These are phyloP conservation scores for Motacilla alba DNA, from an alignment of 2,113 vertebrate species.

Conservation along the genomic window DNA sequence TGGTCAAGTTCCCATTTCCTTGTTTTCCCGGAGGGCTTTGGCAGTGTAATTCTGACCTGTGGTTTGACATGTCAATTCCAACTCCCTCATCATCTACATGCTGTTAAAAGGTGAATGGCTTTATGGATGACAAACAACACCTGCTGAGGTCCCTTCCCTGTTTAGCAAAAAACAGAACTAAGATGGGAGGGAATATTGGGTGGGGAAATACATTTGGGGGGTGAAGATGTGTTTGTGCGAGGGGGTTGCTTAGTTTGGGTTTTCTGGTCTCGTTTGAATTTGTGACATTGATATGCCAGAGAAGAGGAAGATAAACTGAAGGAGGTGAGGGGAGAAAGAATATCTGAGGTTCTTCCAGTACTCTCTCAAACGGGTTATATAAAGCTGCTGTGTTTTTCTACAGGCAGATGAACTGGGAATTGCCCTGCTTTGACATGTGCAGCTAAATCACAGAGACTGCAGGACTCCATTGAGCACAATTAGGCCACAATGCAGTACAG, in stretches of 20 bases:
- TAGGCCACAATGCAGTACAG: background rate
- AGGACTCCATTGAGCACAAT: background rate
- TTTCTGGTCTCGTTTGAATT: background rate
- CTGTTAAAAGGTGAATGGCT: background rate
- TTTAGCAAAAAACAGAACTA: background rate
- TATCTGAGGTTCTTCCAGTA: background rate
- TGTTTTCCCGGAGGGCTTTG: background rate
- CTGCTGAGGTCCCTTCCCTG: background rate
- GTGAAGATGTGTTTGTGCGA: background rate
- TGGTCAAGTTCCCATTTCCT: background rate
- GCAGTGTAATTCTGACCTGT: background rate
- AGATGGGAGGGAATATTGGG: background rate
- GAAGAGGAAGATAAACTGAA: background rate
- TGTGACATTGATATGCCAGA: background rate
- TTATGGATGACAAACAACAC: background rate
- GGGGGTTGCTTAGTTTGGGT: background rate
- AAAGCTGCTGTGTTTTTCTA: background rate
- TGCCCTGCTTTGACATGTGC: background rate
- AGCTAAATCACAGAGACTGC: background rate
- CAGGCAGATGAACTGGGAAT: background rate
- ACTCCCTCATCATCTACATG: background rate
- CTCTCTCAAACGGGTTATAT: background rate
- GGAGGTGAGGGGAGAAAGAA: background rate
- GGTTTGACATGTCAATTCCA: background rate
- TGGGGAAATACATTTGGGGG: background rate